phyloP scores from a whole-genome alignment of 2,113 vertebrate species.

The Macroglossus sobrinus region DNA sequence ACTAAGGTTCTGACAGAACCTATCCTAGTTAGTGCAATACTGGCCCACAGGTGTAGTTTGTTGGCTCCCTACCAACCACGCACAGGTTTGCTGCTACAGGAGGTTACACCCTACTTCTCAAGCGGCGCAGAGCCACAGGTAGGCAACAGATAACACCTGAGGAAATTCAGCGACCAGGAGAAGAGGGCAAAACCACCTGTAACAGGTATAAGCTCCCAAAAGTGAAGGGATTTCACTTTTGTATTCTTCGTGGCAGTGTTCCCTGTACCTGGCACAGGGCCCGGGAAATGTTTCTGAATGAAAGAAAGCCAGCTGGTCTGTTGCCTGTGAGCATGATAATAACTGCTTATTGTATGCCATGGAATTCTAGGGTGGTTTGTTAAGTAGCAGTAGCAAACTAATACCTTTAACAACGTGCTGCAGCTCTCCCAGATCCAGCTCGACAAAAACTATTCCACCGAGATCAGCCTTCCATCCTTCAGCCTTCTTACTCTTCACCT shows the following conservation, averaged over 20 bases:
- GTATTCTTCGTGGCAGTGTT: no score
- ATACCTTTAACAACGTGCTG: not conserved
- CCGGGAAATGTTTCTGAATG: not conserved
- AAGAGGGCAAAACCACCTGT: not conserved
- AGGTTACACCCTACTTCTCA: not conserved
- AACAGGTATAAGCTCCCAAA: not conserved
- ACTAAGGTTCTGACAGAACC: not conserved
- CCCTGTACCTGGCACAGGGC: not conserved
- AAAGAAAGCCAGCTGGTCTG: rapidly evolving
- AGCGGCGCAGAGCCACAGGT: not conserved
- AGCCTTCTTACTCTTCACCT: not conserved
- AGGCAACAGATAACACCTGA: not conserved
- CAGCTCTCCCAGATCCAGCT: not conserved
- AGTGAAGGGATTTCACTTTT: not conserved
- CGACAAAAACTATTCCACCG: not conserved
- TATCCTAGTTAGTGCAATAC: no score
- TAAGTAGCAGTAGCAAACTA: not conserved
- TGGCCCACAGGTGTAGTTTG: not conserved
- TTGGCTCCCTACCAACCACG: not conserved
- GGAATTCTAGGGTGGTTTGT: not conserved
- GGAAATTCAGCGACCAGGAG: not conserved
- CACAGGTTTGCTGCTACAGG: not conserved
- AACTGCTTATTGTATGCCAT: rapidly evolving
- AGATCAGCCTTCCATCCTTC: not conserved
- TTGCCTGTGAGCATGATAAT: rapidly evolving